phyloP scores from a whole-genome alignment of 2,797 vertebrate genomes.

The Sebastes wilsoni region DNA sequence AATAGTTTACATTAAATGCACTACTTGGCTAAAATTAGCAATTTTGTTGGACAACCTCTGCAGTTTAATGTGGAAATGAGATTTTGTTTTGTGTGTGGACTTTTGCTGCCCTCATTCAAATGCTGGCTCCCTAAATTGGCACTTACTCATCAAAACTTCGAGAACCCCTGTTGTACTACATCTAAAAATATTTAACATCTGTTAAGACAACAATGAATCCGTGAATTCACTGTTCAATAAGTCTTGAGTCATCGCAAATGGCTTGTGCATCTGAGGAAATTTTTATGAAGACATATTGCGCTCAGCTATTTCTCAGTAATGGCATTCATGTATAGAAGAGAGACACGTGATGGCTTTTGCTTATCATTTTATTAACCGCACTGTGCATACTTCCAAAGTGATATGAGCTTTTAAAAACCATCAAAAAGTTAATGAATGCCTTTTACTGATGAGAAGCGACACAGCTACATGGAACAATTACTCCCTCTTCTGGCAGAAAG shows the following conservation, averaged over 20 bases:
- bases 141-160: accelerated
- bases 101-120: background rate
- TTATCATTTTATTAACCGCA: constrained; percentile 82
- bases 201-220: background rate
- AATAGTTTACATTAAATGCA: too few species aligned
- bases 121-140: background rate
- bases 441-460: constrained; percentile 62
- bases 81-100: background rate
- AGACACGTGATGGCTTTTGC: constrained; percentile 27
- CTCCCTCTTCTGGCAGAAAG: constrained; percentile 69
- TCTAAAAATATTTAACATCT: background rate
- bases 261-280: background rate
- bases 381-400: constrained; percentile 81
- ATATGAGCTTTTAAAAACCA: constrained; percentile 81
- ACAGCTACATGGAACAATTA: constrained; percentile 48
- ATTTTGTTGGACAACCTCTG: accelerated
- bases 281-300: background rate
- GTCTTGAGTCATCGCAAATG: background rate
- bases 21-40: background rate
- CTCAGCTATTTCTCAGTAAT: background rate
- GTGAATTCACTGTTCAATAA: background rate
- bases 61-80: background rate
- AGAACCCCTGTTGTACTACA: background rate
- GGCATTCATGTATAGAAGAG: background rate
- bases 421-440: constrained; percentile 64